Base-by-base conservation (phyloP, 2,888 invertebrate genomes). In the Gonocerus acuteangulatus region DNA sequence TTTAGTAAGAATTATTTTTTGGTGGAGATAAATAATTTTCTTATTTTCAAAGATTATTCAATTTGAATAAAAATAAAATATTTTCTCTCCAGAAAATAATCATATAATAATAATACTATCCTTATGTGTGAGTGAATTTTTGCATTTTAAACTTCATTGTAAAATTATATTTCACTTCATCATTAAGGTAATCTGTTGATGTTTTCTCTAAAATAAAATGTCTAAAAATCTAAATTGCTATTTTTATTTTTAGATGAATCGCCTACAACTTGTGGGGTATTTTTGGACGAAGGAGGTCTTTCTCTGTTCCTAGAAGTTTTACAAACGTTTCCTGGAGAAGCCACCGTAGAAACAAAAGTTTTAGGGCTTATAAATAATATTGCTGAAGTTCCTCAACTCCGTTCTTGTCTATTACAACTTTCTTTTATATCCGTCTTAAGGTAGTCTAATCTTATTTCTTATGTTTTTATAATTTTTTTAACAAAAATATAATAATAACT, bases 281-380 rank as follows among this genome's bases (percentile, higher is more conserved):
- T 87, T 71, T 74, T 87, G 44, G 77, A 80, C 48, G 81, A 83
- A 70, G 81, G 81, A 16, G 87, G 87, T 2, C 79, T 86, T 69
- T 76, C 79, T 44, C 74, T 86, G 49, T 87, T 85, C 69, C 75
- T 85, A 64, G 76, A 80, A 66, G 83, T 85, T 27, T 73, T 86
- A n/a, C 77, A 79, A 70, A 79, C 79, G 49, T 85, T 84, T 69
- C 76, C 77, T 54, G 78, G 79, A 23, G 80, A 83, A 69, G 80
- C 80, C 45, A 80, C 82, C 39, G 82, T 87, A n/a, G 85, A 86
- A 72, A 86, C 86, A 1, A 87, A 87, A 76, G 85, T 87, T 36
- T 74, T 85, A 9, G 85, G 87, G 11, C 74, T 87, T 3, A 73
- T 87, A 68, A 87, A 87, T 71, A 87, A 87, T 70, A 84, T 87